phyloP scores from a whole-genome alignment of 2,888 invertebrate species.

The Carabus problematicus region DNA sequence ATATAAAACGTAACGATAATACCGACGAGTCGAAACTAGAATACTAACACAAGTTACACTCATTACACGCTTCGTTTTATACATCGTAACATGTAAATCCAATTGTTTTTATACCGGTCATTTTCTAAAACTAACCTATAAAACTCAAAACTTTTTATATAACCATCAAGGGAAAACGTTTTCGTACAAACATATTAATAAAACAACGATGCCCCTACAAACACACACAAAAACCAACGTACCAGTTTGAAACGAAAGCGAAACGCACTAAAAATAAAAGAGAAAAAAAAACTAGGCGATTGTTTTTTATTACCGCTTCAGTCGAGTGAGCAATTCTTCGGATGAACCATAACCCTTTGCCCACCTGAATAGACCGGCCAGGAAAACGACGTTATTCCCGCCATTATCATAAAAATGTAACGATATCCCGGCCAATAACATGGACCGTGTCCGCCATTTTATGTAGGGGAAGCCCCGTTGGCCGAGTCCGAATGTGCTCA shows the following conservation, averaged over 20 bases:
- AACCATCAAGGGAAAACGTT: conserved; percentile 29
- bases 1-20: conserved; percentile 27
- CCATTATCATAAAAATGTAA: conserved; percentile 42
- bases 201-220: conserved; percentile 21
- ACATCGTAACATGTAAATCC: conserved; percentile 32
- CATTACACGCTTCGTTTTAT: conserved; percentile 1
- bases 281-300: conserved; percentile 30
- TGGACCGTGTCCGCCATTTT: conserved; percentile 55
- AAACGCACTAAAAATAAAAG: conserved; percentile 24
- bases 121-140: no score
- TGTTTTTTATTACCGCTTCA: conserved; percentile 31
- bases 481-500: conserved; percentile 48
- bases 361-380: conserved; percentile 27
- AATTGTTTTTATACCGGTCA: conserved; percentile 23
- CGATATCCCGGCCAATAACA: conserved; percentile 32
- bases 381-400: conserved; percentile 24
- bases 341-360: conserved; percentile 25
- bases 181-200: conserved; percentile 30
- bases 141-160: conserved; percentile 17
- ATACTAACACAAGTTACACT: conserved; percentile 3
- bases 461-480: conserved; percentile 46
- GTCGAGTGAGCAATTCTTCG: conserved; percentile 9
- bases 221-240: conserved; percentile 13
- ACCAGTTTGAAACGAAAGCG: conserved; percentile 28
- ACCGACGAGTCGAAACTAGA: not conserved